Conservation (phyloP, 2,888 invertebrate species). For the Tetramorium bicarinatum region DNA sequence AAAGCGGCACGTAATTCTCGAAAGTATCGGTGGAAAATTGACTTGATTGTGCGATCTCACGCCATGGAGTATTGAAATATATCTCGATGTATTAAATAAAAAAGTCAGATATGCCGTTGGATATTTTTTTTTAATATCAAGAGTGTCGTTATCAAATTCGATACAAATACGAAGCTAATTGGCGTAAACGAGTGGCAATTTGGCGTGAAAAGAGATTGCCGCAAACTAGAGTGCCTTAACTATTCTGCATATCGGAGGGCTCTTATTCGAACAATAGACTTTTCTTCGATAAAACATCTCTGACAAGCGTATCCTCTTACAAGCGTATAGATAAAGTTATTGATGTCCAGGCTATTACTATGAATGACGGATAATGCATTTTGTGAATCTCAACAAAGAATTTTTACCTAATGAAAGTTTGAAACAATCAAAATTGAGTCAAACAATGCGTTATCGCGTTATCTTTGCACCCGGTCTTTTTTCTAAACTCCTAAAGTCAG, state of each 20-base stretch:
- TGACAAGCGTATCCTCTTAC: not conserved
- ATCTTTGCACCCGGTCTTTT: constrained; percentile 52
- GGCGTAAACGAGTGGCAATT: constrained; percentile 49
- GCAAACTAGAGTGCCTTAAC: constrained; percentile 9
- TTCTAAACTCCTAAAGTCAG: constrained; percentile 59
- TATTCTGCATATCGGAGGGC: not conserved
- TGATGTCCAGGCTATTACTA: not conserved
- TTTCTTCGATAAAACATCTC: not conserved
- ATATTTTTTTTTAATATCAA: constrained; percentile 50
- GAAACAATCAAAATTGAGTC: constrained; percentile 66
- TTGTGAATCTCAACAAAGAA: not conserved
- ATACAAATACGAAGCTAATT: constrained; percentile 27
- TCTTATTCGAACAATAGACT: not conserved
- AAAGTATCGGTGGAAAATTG: constrained; percentile 68
- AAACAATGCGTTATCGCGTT: constrained; percentile 59
- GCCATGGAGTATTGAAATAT: constrained; percentile 7
- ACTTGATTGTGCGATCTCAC: constrained; percentile 48
- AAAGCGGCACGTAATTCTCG: constrained; percentile 64
- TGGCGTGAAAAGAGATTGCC: not conserved
- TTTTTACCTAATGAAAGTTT: constrained; percentile 57
- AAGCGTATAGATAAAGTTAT: not conserved
- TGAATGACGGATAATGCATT: not conserved
- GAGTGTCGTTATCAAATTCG: constrained; percentile 55
- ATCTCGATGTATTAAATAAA: constrained; percentile 11
- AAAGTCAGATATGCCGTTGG: not conserved